These are phyloP conservation scores for Rhodinocichla rosea DNA, from an alignment of 2,113 vertebrate genomes.

Conservation along the genomic window DNA sequence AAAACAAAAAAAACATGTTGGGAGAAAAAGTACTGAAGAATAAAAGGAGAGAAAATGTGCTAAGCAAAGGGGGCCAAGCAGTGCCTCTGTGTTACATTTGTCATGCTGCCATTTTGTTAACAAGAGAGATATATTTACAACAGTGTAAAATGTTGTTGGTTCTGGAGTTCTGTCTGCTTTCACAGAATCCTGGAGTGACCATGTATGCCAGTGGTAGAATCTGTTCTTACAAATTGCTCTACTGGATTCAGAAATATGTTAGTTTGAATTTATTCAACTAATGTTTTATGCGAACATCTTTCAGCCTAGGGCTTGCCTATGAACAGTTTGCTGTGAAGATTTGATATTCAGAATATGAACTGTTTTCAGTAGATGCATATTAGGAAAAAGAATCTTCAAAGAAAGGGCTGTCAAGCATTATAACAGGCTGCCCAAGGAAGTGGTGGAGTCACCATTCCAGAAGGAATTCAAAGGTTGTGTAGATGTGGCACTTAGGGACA, in stretches of 20 bases:
- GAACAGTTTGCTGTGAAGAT: slow-evolving; percentile 35
- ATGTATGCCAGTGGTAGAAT: background rate
- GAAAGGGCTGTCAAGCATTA: background rate
- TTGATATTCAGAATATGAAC: slow-evolving; percentile 31
- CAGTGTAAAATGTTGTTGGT: background rate
- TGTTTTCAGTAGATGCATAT: slow-evolving; percentile 6
- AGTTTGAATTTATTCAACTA: slow-evolving; percentile 34
- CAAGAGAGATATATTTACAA: background rate
- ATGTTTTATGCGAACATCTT: slow-evolving; percentile 53
- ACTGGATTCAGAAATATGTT: slow-evolving; percentile 8
- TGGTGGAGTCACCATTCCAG: background rate
- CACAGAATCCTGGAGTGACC: slow-evolving; percentile 14
- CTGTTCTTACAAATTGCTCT: background rate
- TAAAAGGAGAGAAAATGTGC: slow-evolving; percentile 40
- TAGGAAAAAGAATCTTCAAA: background rate
- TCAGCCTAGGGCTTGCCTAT: slow-evolving; percentile 45
- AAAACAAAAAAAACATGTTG: slow-evolving; percentile 49
- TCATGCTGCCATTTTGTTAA: slow-evolving; percentile 53
- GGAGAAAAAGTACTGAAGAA: slow-evolving; percentile 32
- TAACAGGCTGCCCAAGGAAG: background rate
- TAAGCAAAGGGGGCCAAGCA: slow-evolving; percentile 2
- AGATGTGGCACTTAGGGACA: background rate
- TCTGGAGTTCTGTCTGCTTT: background rate
- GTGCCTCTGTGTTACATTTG: background rate
- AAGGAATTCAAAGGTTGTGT: background rate